Evolutionary conservation across 2,797 vertebrate species (phyloP), one percentile per base, ranked within the genome.

Genomic region (Cottoperca gobio): DNA sequence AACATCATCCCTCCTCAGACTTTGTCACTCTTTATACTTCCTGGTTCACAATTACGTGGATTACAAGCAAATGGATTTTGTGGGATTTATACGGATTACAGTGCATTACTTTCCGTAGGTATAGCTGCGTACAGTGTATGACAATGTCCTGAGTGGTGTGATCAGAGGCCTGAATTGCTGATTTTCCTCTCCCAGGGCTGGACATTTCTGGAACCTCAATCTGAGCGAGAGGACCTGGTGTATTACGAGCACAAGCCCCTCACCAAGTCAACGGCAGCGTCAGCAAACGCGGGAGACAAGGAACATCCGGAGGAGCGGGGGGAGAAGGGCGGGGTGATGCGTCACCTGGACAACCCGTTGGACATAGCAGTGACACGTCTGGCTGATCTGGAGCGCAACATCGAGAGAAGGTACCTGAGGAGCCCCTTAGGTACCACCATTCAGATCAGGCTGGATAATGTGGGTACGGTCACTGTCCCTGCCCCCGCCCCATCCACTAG

Each of bases 371-470:
- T 99, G 96, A 97, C 96, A 92, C 97, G 98, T 91, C 97, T 99
- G 89, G 96, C 97, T 88, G 97, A 98, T 95, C 97, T 99, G 98
- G 98, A 99, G 96, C 96, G 97, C 95, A 99, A 99, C 97, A 97
- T 99, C 92, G 98, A 99, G 96, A 96, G 98, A 99, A 99, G 98
- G 98, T 99, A 99, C 97, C 98, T 99, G 98, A 97, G 98, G 97
- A 99, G 97, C 96, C 98, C 98, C 95, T 98, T 99, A 99, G 98
- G 98, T 97, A 99, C 97, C 97, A 99, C 97, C 97, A 98, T 99
- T 97, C 98, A 99, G 97, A 99, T 99, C 98, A 99, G 97, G 97
- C 97, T 99, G 97, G 98, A 99, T 98, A 99, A 99, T 99, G 98
- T 99, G 97, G 98, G 98, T 97, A 99, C 98, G 96, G 98, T 99